These are phyloP conservation scores for Oncorhynchus tshawytscha DNA, from an alignment of 2,113 vertebrate species.

Conservation along the genomic window DNA sequence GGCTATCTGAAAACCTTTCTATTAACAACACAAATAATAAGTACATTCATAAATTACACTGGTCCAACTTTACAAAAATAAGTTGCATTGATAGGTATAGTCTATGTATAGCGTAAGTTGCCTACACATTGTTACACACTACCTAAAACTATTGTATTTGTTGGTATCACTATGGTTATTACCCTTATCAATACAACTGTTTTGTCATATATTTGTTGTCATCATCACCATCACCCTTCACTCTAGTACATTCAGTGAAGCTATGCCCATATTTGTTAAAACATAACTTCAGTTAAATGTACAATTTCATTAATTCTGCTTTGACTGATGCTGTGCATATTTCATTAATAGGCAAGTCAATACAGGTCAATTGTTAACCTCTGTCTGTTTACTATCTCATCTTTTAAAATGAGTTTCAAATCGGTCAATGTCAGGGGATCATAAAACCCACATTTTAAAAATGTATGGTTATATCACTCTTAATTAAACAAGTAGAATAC, in stretches of 20 bases:
- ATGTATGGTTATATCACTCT: neutral
- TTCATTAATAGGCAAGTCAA: constrained; percentile 37
- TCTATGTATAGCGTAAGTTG: too few relatives aligned
- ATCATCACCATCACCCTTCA: neutral
- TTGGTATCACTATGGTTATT: neutral
- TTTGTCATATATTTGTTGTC: neutral
- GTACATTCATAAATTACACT: too few relatives aligned
- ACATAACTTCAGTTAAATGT: constrained; percentile 4
- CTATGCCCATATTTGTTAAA: neutral
- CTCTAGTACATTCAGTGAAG: neutral
- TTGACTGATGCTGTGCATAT: constrained; percentile 33
- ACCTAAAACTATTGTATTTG: too few relatives aligned
- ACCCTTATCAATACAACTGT: neutral
- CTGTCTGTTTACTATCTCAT: constrained; percentile 7
- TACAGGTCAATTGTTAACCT: constrained; percentile 22
- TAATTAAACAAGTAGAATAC: too few relatives aligned
- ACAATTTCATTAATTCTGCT: neutral
- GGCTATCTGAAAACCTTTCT: too few relatives aligned
- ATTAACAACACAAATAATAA: too few relatives aligned
- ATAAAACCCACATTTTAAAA: neutral
- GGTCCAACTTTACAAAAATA: too few relatives aligned
- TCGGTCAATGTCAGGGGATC: neutral
- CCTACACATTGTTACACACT: too few relatives aligned
- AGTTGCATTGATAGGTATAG: too few relatives aligned
- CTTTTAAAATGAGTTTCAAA: neutral